phyloP scores from a whole-genome alignment of 2,113 vertebrate genomes.

The Gnathonemus echidnorhynchus region DNA sequence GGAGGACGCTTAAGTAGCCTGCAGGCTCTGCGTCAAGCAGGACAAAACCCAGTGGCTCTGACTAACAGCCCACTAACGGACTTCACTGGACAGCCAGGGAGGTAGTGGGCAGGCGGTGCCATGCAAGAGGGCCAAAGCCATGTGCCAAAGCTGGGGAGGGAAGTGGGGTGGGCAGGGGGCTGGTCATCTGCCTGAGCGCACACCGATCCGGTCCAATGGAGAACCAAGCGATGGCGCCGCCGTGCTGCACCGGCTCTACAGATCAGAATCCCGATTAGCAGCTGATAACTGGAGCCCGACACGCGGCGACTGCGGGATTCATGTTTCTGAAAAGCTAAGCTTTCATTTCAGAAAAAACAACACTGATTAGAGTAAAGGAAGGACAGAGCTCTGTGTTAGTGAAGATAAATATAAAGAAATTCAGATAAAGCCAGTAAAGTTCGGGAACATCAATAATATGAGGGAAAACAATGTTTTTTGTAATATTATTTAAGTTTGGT shows the following conservation, averaged over 20 bases:
- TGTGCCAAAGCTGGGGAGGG: neutral
- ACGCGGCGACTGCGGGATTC: neutral
- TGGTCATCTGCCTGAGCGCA: neutral
- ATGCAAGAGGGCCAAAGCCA: neutral
- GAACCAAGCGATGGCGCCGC: neutral
- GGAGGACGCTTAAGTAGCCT: neutral
- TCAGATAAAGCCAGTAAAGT: neutral
- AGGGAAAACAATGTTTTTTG: neutral
- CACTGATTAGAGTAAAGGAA: neutral
- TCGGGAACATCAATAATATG: neutral
- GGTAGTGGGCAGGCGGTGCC: neutral
- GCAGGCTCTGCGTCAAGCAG: neutral
- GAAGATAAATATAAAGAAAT: neutral
- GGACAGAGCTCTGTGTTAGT: neutral
- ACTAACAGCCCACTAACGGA: neutral
- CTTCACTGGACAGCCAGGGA: slow-evolving; percentile 5
- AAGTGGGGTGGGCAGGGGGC: neutral
- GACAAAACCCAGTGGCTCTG: slow-evolving; percentile 23
- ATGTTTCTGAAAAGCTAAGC: neutral
- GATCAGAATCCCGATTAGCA: neutral
- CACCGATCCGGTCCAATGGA: neutral
- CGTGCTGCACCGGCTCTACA: neutral
- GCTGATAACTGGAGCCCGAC: neutral
- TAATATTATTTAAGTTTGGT: neutral
- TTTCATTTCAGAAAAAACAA: neutral